Percentiles rank a stretch among this genome's conserved stretches.
These are phyloP conservation scores for Halictus quadricinctus DNA, from an alignment of 2,888 invertebrate genomes.

Conservation along the genomic window DNA sequence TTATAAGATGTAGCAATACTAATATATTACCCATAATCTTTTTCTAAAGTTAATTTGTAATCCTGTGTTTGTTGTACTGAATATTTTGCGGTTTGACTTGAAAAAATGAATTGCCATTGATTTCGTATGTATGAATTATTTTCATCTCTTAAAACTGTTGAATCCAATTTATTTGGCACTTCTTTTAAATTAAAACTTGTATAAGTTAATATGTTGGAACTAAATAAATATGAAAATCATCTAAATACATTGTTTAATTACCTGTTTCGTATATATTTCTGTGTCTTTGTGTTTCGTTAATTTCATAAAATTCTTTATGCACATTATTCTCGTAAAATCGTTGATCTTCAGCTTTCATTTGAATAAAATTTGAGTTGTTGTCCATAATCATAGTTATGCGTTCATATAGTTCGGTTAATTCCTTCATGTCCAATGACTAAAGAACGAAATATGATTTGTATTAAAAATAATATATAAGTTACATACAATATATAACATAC, in stretches of 20 bases:
- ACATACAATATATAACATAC: constrained; percentile 44
- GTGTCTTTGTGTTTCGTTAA: constrained; percentile 15
- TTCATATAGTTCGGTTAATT: constrained; percentile 66
- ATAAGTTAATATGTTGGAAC: not conserved
- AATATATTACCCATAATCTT: constrained; percentile 34
- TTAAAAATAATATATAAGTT: not conserved
- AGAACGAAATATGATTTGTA: constrained; percentile 18
- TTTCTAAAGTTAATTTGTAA: constrained; percentile 20
- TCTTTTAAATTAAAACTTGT: constrained; percentile 7
- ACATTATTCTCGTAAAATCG: constrained; percentile 17
- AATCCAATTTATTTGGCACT: constrained; percentile 18
- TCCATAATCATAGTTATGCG: constrained; percentile 57
- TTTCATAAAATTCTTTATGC: constrained; percentile 24
- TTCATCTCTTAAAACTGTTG: constrained; percentile 26
- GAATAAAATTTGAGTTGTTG: constrained; percentile 25
- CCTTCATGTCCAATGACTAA: constrained; percentile 68
- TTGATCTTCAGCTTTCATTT: constrained; percentile 23
- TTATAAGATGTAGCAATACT: not conserved
- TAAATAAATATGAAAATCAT: not conserved
- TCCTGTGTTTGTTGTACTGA: constrained; percentile 12
- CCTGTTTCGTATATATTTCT: constrained; percentile 27
- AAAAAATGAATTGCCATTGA: constrained; percentile 39
- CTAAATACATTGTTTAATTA: constrained; percentile 12
- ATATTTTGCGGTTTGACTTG: constrained; percentile 31
- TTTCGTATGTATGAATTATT: constrained; percentile 21